Evolutionary conservation across 23 tunicate genomes (phyloP).

Genomic region (Clavelina lepadiformis): DNA sequence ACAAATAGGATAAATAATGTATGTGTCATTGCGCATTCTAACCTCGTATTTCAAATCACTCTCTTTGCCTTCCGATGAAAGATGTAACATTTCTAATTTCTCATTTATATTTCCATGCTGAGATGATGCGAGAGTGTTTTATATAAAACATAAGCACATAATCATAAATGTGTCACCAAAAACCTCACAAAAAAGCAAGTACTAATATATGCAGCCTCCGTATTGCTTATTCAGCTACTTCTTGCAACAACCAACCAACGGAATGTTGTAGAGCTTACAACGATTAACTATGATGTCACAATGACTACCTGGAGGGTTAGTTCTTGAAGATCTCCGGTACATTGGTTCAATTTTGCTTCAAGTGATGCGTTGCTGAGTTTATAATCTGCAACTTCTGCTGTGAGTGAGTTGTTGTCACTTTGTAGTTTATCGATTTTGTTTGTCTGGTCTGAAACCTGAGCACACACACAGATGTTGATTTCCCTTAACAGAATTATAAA

Average conservation of each 20-base stretch:
- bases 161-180: too few relatives aligned
- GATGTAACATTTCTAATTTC: conserved; percentile 29
- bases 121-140: too few relatives aligned
- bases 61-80: conserved; percentile 27
- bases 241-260: too few relatives aligned
- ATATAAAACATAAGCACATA: too few relatives aligned
- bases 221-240: too few relatives aligned
- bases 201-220: too few relatives aligned
- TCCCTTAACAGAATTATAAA: too few relatives aligned
- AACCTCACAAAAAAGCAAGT: too few relatives aligned
- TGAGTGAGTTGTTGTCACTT: conserved; percentile 15
- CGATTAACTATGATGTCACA: too few relatives aligned
- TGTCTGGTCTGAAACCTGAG: conserved; percentile 44
- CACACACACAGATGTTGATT: background rate
- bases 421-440: conserved; percentile 35
- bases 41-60: conserved; percentile 42
- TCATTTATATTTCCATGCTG: conserved; percentile 25
- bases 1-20: too few relatives aligned
- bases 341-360: conserved; percentile 28
- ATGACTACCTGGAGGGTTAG: conserved; percentile 18
- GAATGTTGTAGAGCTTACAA: too few relatives aligned
- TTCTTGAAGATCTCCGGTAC: conserved; percentile 29
- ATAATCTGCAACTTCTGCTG: conserved; percentile 12
- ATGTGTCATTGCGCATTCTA: too few relatives aligned
- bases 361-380: conserved; percentile 12